phyloP scores from a whole-genome alignment of 2,797 vertebrate species.

The Streptopelia turtur region DNA sequence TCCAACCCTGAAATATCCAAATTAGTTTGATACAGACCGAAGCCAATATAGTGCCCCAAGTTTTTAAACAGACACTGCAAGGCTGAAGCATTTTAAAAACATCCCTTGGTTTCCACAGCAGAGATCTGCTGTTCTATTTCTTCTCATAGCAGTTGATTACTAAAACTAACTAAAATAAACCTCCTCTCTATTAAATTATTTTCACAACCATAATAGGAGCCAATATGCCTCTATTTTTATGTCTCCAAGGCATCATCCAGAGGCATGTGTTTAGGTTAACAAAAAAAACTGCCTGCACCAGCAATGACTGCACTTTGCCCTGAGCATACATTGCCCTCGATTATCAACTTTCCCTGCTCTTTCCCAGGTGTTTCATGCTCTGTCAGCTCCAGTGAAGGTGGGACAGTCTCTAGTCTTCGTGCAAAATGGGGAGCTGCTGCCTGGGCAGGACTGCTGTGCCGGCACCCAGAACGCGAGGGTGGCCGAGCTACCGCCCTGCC shows the following conservation, averaged over 20 bases:
- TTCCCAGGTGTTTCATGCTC: not conserved
- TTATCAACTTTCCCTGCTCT: not conserved
- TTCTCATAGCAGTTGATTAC: not conserved
- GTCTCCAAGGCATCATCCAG: not conserved
- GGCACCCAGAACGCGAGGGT: rapidly evolving
- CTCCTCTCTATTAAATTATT: not conserved
- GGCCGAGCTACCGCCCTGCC: not conserved
- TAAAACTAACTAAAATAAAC: not conserved
- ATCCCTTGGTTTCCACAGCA: not conserved
- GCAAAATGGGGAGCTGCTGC: not conserved
- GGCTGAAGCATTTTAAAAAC: not conserved
- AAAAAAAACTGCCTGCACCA: not conserved
- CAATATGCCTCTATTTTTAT: not conserved
- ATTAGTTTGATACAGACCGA: not conserved
- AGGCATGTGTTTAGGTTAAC: not conserved
- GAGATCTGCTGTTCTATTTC: not conserved
- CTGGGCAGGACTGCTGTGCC: not conserved
- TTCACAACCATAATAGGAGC: not conserved
- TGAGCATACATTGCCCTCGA: not conserved
- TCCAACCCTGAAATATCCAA: not conserved
- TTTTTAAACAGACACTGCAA: not conserved
- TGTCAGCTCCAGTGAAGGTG: not conserved
- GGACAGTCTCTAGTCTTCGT: too few relatives aligned
- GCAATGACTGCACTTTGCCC: not conserved
- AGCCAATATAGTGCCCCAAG: not conserved